Base-by-base conservation (phyloP, 2,888 invertebrate genomes). In the Hymenopus coronatus region DNA sequence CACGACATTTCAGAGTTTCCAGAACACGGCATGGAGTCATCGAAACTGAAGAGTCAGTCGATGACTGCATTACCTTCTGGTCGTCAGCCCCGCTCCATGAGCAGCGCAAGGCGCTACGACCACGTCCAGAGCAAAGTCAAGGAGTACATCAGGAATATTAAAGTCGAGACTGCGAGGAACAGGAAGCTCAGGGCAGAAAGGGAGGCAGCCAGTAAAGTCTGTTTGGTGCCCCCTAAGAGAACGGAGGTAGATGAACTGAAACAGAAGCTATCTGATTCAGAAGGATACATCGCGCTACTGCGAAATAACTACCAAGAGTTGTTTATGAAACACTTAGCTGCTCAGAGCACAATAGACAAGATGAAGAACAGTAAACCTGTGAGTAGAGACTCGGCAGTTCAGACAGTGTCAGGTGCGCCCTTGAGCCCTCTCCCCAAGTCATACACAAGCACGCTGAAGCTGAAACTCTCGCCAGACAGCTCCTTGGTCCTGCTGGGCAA, bases 121-220 rank as follows among this genome's bases (percentile, higher is more conserved):
- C 92, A 92, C 89, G 90, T 92, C 88, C 90, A 91, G 89, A 91
- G 91, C 90, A 92, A 92, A 90, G 91, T 92, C 0, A 91, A 91
- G 87, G 91, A 91, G 83, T 92, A 92, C 85, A 91, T 92, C 27
- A 85, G 85, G 40, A 90, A 91, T 84, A 91, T 91, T 83, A 92
- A 91, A 27, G 91, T 91, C 85, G 90, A 30, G 28, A 89, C 89
- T n/a, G 82, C 54, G n/a, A 81, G 87, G 15, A 28, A 82, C 15
- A 89, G 84, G 83, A 30, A n/a, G 27, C 82, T 20, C 3, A 40
- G 83, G 25, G 15, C 54, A 1, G 20, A 20, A 14, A 15, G 25
- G 4, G 54, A 70, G 12, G 40, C 40, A 12, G 1, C 12, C 6
- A 40, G 12, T 40, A 40, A 40, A 40, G 40, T 40, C 70, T 4